Conservation (phyloP, 2,113 vertebrate genomes). For the Motacilla tschutschensis region DNA sequence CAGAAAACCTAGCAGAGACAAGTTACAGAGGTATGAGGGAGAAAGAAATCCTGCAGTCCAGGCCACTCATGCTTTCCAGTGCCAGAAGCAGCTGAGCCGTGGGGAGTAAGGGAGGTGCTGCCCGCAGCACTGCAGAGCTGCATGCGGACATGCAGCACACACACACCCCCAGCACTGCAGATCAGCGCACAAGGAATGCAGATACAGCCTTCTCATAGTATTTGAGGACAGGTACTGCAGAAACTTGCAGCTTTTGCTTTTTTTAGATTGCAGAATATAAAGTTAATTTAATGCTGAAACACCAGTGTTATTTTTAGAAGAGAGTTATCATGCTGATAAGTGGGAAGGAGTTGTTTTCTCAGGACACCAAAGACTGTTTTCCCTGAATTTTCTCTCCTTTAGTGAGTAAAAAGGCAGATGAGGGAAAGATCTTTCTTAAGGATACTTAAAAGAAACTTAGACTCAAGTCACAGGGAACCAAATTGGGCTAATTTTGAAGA, state of each 20-base stretch:
- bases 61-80: neutral
- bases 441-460: neutral
- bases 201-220: neutral
- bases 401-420: neutral
- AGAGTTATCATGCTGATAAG: neutral
- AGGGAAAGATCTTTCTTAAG: neutral
- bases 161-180: conserved; percentile 5
- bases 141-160: neutral
- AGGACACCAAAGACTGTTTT: neutral
- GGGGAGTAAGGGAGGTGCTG: neutral
- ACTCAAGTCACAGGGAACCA: neutral
- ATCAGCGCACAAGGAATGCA: neutral
- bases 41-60: neutral
- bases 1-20: neutral
- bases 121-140: conserved; percentile 17
- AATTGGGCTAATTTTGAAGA: neutral
- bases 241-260: neutral
- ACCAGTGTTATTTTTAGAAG: neutral
- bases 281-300: neutral
- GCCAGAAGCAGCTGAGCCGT: fast-evolving
- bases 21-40: neutral
- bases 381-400: neutral
- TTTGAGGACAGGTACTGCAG: neutral
- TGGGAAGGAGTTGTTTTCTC: neutral
- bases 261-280: neutral